Percentiles rank a stretch among this genome's conserved stretches.
Evolutionary conservation across 2,888 invertebrate species (phyloP).

Genomic region (Abrostola triplasia): DNA sequence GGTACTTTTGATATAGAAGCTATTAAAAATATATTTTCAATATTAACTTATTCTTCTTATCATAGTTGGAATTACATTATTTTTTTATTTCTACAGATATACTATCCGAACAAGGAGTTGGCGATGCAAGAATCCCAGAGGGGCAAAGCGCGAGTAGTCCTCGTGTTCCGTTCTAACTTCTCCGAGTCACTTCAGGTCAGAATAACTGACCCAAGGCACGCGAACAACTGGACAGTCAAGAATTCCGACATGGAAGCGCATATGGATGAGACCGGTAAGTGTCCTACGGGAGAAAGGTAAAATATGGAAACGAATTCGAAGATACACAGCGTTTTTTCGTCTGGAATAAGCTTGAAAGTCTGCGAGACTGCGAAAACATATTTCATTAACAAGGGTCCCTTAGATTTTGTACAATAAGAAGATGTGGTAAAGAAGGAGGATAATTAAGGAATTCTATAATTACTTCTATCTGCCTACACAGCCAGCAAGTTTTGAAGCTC

Average conservation of each 20-base stretch:
- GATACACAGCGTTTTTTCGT: no score
- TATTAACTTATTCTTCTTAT: no score
- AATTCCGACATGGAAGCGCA: slow-evolving; percentile 91
- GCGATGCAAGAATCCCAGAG: slow-evolving; percentile 91
- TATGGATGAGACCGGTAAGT: slow-evolving; percentile 94
- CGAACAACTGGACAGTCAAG: slow-evolving; percentile 88
- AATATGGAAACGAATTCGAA: no score
- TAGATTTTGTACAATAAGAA: no score
- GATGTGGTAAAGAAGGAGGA: background rate
- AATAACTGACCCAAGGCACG: slow-evolving; percentile 88
- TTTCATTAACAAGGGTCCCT: no score
- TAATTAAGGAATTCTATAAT: background rate
- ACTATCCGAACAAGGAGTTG: slow-evolving; percentile 87
- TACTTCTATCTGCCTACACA: background rate
- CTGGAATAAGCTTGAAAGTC: no score
- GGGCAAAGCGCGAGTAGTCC: slow-evolving; percentile 93
- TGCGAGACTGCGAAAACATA: no score
- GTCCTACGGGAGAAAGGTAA: background rate
- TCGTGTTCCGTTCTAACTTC: slow-evolving; percentile 93
- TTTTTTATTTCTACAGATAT: slow-evolving; percentile 73
- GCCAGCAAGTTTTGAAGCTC: no score
- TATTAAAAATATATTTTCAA: no score
- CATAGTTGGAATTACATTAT: no score
- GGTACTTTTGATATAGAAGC: no score
- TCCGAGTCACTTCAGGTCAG: slow-evolving; percentile 90